Evolutionary conservation across 1,140 invertebrate genomes (phyloP).

Genomic region (Drosophila navojoa): DNA sequence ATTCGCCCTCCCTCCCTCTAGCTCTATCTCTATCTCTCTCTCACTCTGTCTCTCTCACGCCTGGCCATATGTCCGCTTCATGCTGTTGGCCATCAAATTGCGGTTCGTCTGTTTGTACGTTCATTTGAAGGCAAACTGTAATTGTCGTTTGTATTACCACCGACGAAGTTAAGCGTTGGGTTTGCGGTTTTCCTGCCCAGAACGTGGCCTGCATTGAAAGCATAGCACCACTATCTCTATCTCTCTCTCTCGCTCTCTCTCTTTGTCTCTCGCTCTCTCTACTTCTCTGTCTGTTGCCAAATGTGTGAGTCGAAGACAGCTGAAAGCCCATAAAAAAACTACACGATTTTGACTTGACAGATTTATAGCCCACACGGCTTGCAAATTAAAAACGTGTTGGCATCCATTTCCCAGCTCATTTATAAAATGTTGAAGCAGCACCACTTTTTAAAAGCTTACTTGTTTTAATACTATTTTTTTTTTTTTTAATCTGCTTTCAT

Average conservation of each 20-base stretch:
- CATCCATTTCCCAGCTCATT: slow-evolving; percentile 33
- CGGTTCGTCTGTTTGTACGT: slow-evolving; percentile 68
- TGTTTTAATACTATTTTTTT: neutral
- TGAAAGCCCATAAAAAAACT: slow-evolving; percentile 34
- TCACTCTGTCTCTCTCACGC: neutral
- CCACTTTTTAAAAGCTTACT: neutral
- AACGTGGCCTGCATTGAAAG: slow-evolving; percentile 29
- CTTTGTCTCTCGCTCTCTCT: neutral
- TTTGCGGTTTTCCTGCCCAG: slow-evolving; percentile 59
- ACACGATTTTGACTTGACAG: slow-evolving; percentile 45
- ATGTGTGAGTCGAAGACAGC: slow-evolving; percentile 38
- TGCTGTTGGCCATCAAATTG: slow-evolving; percentile 57
- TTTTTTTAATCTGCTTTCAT: no score
- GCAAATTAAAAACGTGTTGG: slow-evolving; percentile 56
- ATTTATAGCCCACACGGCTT: slow-evolving; percentile 43
- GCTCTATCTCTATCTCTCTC: slow-evolving; percentile 7
- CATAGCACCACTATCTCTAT: slow-evolving; percentile 1
- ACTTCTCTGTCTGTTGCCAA: slow-evolving; percentile 12
- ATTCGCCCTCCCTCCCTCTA: slow-evolving; percentile 2
- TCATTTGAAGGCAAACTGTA: slow-evolving; percentile 68
- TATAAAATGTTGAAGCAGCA: slow-evolving; percentile 8
- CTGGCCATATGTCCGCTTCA: slow-evolving; percentile 7
- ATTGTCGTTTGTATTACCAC: slow-evolving; percentile 79
- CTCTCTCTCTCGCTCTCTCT: neutral
- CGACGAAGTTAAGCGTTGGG: slow-evolving; percentile 54